A percentile compares a stretch with the other conserved stretches of the same genome.
These are phyloP conservation scores for Lepidonotus clava DNA, from an alignment of 2,888 invertebrate genomes.

Conservation along the genomic window DNA sequence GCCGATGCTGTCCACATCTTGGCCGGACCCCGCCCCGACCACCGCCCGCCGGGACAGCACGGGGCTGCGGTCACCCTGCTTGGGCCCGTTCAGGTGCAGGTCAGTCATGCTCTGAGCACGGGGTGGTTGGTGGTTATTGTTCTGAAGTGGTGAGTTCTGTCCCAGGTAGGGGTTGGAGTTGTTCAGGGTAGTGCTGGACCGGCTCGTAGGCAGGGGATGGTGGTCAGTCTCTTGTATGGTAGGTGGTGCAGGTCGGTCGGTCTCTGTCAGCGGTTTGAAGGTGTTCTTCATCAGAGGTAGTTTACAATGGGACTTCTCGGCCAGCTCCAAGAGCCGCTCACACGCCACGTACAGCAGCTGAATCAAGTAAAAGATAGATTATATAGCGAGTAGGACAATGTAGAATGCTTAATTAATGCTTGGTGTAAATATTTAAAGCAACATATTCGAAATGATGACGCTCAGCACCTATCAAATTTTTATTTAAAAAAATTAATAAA, in stretches of 20 bases:
- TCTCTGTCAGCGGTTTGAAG: background rate
- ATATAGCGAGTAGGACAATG: too few species aligned
- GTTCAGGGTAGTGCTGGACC: background rate
- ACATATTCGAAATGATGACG: too few species aligned
- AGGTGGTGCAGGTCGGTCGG: background rate
- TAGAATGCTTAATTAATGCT: too few species aligned
- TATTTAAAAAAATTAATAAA: too few species aligned
- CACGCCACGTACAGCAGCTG: slow-evolving; percentile 90
- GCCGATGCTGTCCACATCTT: background rate
- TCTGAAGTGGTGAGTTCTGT: background rate
- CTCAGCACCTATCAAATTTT: too few species aligned
- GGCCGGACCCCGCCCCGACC: background rate
- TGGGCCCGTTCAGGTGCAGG: background rate
- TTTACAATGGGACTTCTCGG: slow-evolving; percentile 22
- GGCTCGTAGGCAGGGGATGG: background rate
- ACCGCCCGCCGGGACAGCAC: background rate
- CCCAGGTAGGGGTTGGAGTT: background rate
- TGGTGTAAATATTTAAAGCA: too few species aligned
- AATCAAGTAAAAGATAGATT: too few species aligned
- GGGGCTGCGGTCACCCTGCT: background rate
- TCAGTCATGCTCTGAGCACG: slow-evolving; percentile 33
- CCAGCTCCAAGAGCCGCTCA: slow-evolving; percentile 85
- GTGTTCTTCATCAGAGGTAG: slow-evolving; percentile 31
- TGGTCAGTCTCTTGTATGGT: background rate
- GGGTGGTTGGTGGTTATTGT: background rate